phyloP scores from a whole-genome alignment of 2,113 vertebrate species.

The Podiceps cristatus region DNA sequence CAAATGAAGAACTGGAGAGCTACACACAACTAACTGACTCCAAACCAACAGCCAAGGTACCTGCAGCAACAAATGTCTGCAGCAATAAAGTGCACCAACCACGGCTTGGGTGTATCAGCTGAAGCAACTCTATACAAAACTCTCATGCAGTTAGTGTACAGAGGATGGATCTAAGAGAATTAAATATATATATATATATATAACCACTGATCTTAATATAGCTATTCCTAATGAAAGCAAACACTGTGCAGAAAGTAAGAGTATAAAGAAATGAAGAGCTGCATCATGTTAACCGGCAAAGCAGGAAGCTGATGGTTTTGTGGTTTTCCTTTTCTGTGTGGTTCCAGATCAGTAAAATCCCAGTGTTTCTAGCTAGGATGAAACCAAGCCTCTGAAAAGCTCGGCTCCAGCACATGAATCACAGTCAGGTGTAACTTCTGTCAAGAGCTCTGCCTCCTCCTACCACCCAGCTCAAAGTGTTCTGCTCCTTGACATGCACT shows the following conservation, averaged over 20 bases:
- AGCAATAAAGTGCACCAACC: not conserved
- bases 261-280: not conserved
- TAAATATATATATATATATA: too few species aligned
- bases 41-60: not conserved
- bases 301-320: conserved; percentile 13
- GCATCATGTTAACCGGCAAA: not conserved
- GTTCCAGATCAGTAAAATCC: not conserved
- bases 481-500: not conserved
- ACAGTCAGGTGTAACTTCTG: not conserved
- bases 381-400: not conserved
- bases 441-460: not conserved
- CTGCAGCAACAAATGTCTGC: not conserved
- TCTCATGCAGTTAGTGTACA: not conserved
- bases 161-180: not conserved
- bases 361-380: not conserved
- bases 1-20: not conserved
- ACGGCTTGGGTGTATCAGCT: not conserved
- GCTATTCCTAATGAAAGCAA: not conserved
- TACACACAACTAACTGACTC: not conserved
- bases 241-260: not conserved
- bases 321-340: not conserved
- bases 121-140: not conserved
- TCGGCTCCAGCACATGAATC: not conserved
- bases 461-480: not conserved
- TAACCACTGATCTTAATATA: not conserved